Base-by-base conservation (phyloP, 2,888 invertebrate genomes). In the Apodemia mormo region DNA sequence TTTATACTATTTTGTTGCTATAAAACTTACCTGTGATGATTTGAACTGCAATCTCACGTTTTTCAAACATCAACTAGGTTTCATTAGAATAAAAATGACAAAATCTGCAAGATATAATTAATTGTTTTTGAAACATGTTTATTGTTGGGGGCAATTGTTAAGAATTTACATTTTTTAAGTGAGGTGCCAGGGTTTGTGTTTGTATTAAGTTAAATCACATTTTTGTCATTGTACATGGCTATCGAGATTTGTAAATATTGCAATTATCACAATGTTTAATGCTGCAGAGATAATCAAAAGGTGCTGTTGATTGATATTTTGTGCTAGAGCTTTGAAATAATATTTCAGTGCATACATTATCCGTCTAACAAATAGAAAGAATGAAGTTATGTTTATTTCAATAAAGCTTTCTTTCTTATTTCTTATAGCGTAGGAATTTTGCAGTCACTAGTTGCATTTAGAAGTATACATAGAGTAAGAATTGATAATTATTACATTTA, bases 161-260 rank as follows among this genome's bases (percentile, higher is more conserved):
- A 22, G 22, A 22, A 22, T 22, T 22, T 22, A 22, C 22, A 22
- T 22, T 22, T 22, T 37, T 37, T 37, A 37, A 37, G 10, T 2
- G 45, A 45, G 45, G 10, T 45, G 12, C 45, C 45, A 45, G 45
- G 45, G 45, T 10, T 45, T 45, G 12, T 10, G 61, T 30, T 22
- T 56, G 54, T 58, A 58, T 58, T 58, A 37, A 72, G 56, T 58
- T 30, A 30, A 54, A 75, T 70, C 74, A 75, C 71, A 73, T 73
- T 68, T 71, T 72, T 69, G 66, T 69, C 49, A 64, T 30, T 37
- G 30, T 49, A 67, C 14, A 52, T 68, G 70, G 70, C 69, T 69
- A 69, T 70, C 65, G 65, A 69, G 52, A 54, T 72, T 68, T 71
- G 70, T 72, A 74, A 12, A 61, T 61, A 61, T 37, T 33, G 14